A percentile compares a stretch with the other conserved stretches of the same genome.
Conservation (phyloP, 2,888 invertebrate genomes). For the Ellobium chinense region DNA sequence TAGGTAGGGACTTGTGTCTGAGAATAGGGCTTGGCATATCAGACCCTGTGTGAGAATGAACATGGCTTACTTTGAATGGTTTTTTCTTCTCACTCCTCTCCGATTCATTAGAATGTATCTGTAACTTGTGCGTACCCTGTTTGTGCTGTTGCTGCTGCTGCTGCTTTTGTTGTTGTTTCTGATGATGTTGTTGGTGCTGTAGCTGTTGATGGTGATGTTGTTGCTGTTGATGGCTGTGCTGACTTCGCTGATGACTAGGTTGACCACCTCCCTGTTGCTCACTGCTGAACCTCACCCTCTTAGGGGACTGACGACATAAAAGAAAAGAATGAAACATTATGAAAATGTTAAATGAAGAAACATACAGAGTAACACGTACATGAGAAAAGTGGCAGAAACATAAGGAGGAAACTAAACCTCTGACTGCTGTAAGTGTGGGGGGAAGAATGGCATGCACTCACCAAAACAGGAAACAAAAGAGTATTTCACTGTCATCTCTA, state of each 20-base stretch:
- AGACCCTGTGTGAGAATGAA: background rate
- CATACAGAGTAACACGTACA: background rate
- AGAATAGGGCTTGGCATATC: conserved; percentile 13
- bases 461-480: too few species aligned
- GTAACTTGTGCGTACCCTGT: background rate
- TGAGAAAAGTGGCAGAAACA: background rate
- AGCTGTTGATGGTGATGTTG: background rate
- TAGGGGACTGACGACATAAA: conserved; percentile 9
- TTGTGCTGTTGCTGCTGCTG: conserved; percentile 13
- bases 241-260: background rate
- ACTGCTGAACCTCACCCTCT: conserved; percentile 27
- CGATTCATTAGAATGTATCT: background rate
- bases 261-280: background rate
- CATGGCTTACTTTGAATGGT: background rate
- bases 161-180: conserved; percentile 14
- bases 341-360: background rate
- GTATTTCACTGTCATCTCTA: too few species aligned
- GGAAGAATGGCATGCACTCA: too few species aligned
- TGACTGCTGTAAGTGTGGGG: too few species aligned
- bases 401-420: background rate
- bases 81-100: background rate
- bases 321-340: background rate
- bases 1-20: conserved; percentile 36
- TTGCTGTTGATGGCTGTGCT: background rate
- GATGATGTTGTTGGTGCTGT: background rate